Percentiles rank a stretch among this genome's conserved stretches.
phyloP scores from a whole-genome alignment of 2,888 invertebrate species.

The Rutpela maculata region DNA sequence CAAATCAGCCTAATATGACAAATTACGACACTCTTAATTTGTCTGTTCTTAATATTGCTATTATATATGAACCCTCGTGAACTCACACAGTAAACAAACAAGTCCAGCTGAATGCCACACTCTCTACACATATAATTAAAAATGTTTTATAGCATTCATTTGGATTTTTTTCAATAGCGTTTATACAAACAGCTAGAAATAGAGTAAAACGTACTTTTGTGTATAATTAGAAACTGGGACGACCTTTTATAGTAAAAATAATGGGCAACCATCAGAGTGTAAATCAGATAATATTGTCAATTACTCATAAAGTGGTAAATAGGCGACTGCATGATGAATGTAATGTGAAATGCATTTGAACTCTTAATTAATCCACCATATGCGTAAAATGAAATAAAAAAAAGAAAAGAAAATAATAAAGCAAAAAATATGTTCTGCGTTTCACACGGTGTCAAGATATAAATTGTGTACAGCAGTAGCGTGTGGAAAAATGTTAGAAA shows the following conservation, averaged over 20 bases:
- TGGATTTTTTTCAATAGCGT: not conserved
- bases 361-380: conserved; percentile 1
- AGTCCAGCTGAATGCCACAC: not conserved
- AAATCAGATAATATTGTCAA: conserved; percentile 7
- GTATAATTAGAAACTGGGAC: not conserved
- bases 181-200: not conserved
- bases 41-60: not conserved
- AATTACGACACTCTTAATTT: too few relatives aligned
- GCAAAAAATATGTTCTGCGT: not conserved
- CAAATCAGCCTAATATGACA: too few relatives aligned
- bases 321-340: conserved; percentile 3
- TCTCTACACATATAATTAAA: not conserved
- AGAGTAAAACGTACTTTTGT: not conserved
- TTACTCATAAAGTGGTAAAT: not conserved
- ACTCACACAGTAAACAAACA: not conserved
- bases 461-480: conserved; percentile 2
- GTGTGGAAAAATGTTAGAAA: not conserved
- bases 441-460: not conserved
- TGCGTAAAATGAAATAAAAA: not conserved
- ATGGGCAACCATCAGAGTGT: not conserved
- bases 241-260: not conserved
- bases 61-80: not conserved
- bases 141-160: not conserved
- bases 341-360: conserved; percentile 7
- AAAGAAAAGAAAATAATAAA: not conserved